Evolutionary conservation across 2,797 vertebrate genomes (phyloP).

Genomic region (Phoebastria nigripes): DNA sequence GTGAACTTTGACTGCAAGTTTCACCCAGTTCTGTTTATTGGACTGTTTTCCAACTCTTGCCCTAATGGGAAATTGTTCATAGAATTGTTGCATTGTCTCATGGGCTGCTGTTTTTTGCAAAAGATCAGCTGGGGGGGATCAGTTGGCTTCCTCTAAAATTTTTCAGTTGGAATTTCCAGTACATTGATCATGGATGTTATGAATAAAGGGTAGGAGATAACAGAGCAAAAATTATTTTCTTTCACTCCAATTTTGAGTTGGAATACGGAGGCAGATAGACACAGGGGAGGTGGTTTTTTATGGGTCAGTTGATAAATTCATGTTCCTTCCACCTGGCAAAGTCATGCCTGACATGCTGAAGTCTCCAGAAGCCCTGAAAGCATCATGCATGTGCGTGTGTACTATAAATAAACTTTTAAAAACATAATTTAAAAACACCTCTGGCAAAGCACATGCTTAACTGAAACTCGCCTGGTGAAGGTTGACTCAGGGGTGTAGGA

Average conservation of each 20-base stretch:
- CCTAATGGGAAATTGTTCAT: background rate
- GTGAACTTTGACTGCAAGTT: background rate
- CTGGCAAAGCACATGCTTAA: conserved; percentile 47
- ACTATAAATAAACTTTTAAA: conserved; percentile 50
- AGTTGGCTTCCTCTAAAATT: background rate
- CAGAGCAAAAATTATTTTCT: background rate
- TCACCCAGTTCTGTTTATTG: background rate
- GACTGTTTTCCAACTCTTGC: background rate
- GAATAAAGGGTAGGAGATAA: background rate
- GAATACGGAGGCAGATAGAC: background rate
- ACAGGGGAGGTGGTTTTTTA: background rate
- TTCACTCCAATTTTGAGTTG: background rate
- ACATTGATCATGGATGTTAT: background rate
- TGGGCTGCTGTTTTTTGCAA: background rate
- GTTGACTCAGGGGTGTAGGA: conserved; percentile 53
- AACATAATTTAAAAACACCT: conserved; percentile 58
- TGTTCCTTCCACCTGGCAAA: background rate
- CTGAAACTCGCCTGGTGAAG: conserved; percentile 43
- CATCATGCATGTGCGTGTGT: background rate
- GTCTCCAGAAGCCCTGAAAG: background rate
- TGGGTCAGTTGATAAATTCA: background rate
- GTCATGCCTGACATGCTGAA: background rate
- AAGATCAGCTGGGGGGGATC: background rate
- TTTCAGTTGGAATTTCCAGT: background rate
- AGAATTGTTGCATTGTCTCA: background rate